A percentile compares a stretch with the other conserved stretches of the same genome.
phyloP scores from a whole-genome alignment of 2,888 invertebrate genomes.

The Epistrophe grossulariae region DNA sequence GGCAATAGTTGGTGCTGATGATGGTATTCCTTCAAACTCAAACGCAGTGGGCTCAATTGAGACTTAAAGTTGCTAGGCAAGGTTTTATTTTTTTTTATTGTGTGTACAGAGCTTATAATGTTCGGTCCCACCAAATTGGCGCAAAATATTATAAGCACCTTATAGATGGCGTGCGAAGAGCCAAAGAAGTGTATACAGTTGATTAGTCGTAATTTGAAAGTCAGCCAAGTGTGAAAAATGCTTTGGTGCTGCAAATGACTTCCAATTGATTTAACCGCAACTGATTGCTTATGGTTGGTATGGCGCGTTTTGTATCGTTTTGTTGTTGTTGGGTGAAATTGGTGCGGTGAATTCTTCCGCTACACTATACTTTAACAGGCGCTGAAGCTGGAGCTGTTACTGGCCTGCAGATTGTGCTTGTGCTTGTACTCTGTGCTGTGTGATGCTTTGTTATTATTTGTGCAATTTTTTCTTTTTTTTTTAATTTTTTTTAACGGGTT shows the following conservation, averaged over 20 bases:
- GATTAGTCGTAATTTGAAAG: constrained; percentile 58
- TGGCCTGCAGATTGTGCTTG: background rate
- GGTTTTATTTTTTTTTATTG: constrained; percentile 38
- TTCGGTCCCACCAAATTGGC: constrained; percentile 12
- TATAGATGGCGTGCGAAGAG: constrained; percentile 42
- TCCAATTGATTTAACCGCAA: constrained; percentile 69
- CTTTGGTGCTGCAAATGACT: constrained; percentile 62
- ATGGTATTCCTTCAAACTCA: constrained; percentile 29
- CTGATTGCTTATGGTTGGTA: constrained; percentile 46
- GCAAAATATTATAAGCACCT: constrained; percentile 21
- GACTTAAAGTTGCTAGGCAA: constrained; percentile 26
- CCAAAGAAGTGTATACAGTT: constrained; percentile 25
- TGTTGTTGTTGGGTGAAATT: constrained; percentile 53
- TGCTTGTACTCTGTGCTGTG: background rate
- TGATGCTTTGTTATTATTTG: constrained; percentile 62
- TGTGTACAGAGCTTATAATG: constrained; percentile 13
- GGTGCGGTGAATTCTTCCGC: constrained; percentile 47
- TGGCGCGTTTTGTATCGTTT: constrained; percentile 33
- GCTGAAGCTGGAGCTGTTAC: background rate
- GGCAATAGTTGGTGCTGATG: constrained; percentile 41
- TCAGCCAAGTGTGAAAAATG: constrained; percentile 69
- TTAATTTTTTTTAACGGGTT: constrained; percentile 49
- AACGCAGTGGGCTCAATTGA: constrained; percentile 39
- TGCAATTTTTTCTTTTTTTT: constrained; percentile 22
- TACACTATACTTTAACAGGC: constrained; percentile 33